phyloP scores from a whole-genome alignment of 2,888 invertebrate genomes.

The Psylliodes chrysocephalus region DNA sequence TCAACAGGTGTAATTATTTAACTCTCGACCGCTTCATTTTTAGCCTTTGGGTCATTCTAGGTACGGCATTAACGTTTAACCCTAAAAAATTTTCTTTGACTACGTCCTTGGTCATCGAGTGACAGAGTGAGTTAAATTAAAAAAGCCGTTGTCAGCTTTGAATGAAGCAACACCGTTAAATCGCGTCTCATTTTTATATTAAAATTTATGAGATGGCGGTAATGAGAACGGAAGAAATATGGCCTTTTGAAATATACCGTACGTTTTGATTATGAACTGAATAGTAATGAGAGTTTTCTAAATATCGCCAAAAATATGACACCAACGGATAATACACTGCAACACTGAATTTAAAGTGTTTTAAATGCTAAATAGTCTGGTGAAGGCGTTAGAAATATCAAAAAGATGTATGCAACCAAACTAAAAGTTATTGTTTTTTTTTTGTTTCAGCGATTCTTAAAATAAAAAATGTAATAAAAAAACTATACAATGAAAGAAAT shows the following conservation, averaged over 20 bases:
- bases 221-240: slow-evolving; percentile 38
- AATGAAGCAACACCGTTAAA: slow-evolving; percentile 45
- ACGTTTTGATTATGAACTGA: slow-evolving; percentile 20
- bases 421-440: too few species aligned
- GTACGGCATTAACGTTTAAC: too few species aligned
- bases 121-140: slow-evolving; percentile 55
- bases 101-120: slow-evolving; percentile 43
- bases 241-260: slow-evolving; percentile 22
- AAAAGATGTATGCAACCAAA: too few species aligned
- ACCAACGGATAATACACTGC: neutral
- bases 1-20: too few species aligned
- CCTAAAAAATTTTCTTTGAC: too few species aligned
- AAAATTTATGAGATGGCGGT: slow-evolving; percentile 38
- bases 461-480: too few species aligned
- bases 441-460: too few species aligned
- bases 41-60: too few species aligned
- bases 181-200: slow-evolving; percentile 37
- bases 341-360: neutral
- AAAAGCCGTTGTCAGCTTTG: slow-evolving; percentile 53
- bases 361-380: too few species aligned
- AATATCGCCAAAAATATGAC: neutral
- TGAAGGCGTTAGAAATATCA: too few species aligned
- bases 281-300: slow-evolving; percentile 10
- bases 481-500: too few species aligned
- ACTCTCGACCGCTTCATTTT: too few species aligned